Evolutionary conservation across 2,888 invertebrate species (phyloP).

Genomic region (Stictocephala bisonia): DNA sequence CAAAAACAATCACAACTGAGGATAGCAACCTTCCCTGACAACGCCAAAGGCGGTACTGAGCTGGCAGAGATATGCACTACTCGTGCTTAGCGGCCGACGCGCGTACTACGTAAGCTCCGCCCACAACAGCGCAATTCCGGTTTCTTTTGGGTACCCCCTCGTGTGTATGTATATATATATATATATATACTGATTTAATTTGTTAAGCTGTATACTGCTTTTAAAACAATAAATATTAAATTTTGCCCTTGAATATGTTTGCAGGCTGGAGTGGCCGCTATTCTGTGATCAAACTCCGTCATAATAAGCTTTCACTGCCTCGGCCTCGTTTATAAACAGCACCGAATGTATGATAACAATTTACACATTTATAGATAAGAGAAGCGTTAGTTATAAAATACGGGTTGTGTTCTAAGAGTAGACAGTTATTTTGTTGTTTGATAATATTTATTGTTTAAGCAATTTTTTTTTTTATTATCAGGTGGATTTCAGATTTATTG

Average conservation of each 20-base stretch:
- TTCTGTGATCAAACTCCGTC: constrained; percentile 34
- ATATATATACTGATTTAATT: too few relatives aligned
- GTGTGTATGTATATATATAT: too few relatives aligned
- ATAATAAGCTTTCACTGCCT: not conserved
- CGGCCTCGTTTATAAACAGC: not conserved
- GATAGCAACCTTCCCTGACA: too few relatives aligned
- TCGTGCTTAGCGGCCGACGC: too few relatives aligned
- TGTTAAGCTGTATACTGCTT: not conserved
- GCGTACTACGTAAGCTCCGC: too few relatives aligned
- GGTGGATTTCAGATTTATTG: constrained; percentile 26
- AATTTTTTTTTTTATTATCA: not conserved
- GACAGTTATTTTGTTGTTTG: constrained; percentile 1
- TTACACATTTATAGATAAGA: constrained; percentile 19
- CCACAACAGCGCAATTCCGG: too few relatives aligned
- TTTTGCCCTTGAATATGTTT: not conserved
- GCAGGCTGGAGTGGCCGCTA: constrained; percentile 26
- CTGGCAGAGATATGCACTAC: too few relatives aligned
- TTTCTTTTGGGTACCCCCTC: too few relatives aligned
- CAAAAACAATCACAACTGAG: too few relatives aligned
- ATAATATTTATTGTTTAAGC: too few relatives aligned
- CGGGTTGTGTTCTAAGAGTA: constrained; percentile 24
- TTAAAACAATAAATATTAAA: not conserved
- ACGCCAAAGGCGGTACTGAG: too few relatives aligned
- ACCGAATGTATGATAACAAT: not conserved
- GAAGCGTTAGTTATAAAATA: constrained; percentile 13